A percentile compares a stretch with the other conserved stretches of the same genome.
phyloP scores from a whole-genome alignment of 2,797 vertebrate genomes.

The Rhincodon typus region DNA sequence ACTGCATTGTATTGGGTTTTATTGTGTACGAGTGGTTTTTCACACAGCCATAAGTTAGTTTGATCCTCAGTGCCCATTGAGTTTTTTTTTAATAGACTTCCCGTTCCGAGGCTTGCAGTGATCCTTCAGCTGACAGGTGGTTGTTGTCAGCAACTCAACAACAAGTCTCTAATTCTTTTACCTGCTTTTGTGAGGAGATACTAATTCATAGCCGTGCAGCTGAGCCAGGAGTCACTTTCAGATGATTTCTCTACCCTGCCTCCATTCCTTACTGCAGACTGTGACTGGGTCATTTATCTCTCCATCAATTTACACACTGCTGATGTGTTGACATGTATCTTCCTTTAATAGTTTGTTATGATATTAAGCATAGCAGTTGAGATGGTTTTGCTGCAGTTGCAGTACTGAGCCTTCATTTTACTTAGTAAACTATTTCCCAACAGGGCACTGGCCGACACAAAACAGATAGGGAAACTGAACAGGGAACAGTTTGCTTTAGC shows the following conservation, averaged over 20 bases:
- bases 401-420: neutral
- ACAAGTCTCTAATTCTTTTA: neutral
- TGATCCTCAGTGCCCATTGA: neutral
- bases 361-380: neutral
- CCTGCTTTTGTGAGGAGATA: neutral
- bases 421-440: slow-evolving; percentile 2
- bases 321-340: neutral
- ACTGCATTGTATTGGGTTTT: neutral
- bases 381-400: slow-evolving; percentile 12
- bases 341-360: neutral
- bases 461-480: slow-evolving; percentile 86
- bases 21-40: neutral
- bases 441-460: slow-evolving; percentile 91
- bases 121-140: neutral
- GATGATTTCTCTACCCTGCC: neutral
- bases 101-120: neutral
- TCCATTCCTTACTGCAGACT: neutral
- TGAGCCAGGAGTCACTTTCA: neutral
- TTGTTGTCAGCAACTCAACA: neutral
- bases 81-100: neutral
- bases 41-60: neutral
- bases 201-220: neutral
- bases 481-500: slow-evolving; percentile 90
- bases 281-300: neutral
- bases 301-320: neutral